Base-by-base conservation (phyloP, 2,113 vertebrate species). In the Baryphthengus martii region DNA sequence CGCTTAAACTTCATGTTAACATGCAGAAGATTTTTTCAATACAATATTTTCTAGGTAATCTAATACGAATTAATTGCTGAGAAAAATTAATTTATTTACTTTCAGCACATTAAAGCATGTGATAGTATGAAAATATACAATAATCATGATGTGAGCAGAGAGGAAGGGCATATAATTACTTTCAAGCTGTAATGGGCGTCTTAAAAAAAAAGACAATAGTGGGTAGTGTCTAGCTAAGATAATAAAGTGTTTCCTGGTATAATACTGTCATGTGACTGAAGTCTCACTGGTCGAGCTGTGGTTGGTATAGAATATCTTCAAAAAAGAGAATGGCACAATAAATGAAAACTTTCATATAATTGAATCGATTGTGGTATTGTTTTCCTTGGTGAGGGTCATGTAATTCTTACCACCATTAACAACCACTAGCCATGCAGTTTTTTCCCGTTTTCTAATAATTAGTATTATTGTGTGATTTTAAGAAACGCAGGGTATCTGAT, bases 361-460 rank as follows among this genome's bases (percentile, higher is more conserved):
- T 40, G 20, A 16, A 42, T 72, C 17, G 72, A 1, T n/a, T 53
- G 19, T 67, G 50, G 10, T 53, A 26, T 0, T 72, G 6, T 37
- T 52, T 73, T 74, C 8, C 55, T 33, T 66, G 40, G 25, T 26
- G 31, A 33, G 2, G 5, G 11, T 33, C 19, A 10, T 50, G 24
- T 40, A 42, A 11, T 62, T 75, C 37, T 80, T 61, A 73, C 14
- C 33, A 47, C 29, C 5, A 17, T 63, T 77, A 67, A 50, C 12
- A 39, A 37, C 55, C 80, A 73, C 26, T 55, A 59, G 47, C 50
- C 11, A 29, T 35, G n/a, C 55, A 53, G 40, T 52, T 21, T 58
- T 52, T 66, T 72, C 25, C 4, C 47, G 26, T 91, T 77, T 83
- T 93, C 63, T 78, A 50, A 74, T 78, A 47, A 72, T 72, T 86